Conservation (phyloP, 2,113 vertebrate genomes). For the Trachemys scripta region DNA sequence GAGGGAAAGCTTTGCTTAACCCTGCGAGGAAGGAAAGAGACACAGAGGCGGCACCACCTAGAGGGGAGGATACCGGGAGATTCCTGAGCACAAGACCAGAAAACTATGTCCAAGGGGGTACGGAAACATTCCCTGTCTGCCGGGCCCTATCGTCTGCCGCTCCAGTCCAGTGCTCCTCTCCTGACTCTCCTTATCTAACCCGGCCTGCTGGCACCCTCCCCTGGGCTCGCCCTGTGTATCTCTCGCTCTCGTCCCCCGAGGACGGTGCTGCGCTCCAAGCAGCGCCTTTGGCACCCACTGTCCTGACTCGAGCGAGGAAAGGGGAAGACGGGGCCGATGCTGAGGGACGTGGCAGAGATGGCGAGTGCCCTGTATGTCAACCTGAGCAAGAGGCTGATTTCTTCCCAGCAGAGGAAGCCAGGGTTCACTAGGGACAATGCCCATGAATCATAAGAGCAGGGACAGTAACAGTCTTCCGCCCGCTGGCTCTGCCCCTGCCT, state of each 20-base stretch:
- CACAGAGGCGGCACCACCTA: not conserved
- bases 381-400: not conserved
- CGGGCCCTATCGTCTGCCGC: not conserved
- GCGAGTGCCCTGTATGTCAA: not conserved
- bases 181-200: not conserved
- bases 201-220: not conserved
- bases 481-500: not conserved
- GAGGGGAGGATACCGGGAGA: not conserved
- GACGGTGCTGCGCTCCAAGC: not conserved
- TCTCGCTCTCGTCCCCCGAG: not conserved
- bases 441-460: not conserved
- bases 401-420: not conserved
- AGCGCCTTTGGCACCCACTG: not conserved
- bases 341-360: not conserved
- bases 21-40: conserved; percentile 57
- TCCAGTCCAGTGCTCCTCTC: not conserved
- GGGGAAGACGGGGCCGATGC: not conserved
- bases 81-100: not conserved
- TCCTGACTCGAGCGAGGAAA: accelerated
- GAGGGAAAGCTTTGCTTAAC: conserved; percentile 25
- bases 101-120: not conserved
- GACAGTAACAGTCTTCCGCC: conserved; percentile 32
- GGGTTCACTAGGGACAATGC: not conserved
- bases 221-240: not conserved
- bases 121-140: not conserved